Base-by-base conservation (phyloP, 2,113 vertebrate genomes). In the Misgurnus mizolepis region DNA sequence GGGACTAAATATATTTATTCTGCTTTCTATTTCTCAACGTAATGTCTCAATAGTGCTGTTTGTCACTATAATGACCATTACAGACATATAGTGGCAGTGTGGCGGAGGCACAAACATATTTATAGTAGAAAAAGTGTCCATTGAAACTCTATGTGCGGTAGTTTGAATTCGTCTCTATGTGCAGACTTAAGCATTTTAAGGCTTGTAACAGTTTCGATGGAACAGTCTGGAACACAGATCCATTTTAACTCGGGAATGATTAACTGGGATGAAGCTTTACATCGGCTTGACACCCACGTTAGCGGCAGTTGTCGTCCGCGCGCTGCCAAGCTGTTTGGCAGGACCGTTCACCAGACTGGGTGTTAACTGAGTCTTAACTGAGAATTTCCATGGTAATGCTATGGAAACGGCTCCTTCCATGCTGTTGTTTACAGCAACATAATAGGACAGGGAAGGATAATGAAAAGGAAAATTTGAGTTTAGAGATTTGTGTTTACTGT, bases 301-400 rank as follows among this genome's bases (percentile, higher is more conserved):
- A 62, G 53, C 65, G 67, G 49, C 81, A 76, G 50, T 74, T 80
- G 75, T 77, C 75, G 47, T 66, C 75, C 62, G 17, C 15, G 70
- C 45, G 27, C 43, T 82, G 82, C 53, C 80, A 75, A 71, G 64
- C 72, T 78, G 68, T 66, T 81, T 82, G 80, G 80, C 80, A 68
- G 64, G 27, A 61, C 65, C 22, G 27, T 11, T 67, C 71, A 81
- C 71, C 80, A 75, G 80, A 81, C 80, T 56, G 72, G 55, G 47
- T 66, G 75, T 77, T 77, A 77, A 61, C 78, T 39, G 80, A 70
- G 76, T 47, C 83, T 67, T 64, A 34, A 78, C 77, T 74, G 61
- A 71, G 80, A 75, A 85, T 85, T 75, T 69, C 77, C 80, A 82
- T 85, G 83, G 80, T 73, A 80, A 85, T 82, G 62, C 83, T 69